Conservation (phyloP, 2,888 invertebrate species). For the Gryllus longicercus region DNA sequence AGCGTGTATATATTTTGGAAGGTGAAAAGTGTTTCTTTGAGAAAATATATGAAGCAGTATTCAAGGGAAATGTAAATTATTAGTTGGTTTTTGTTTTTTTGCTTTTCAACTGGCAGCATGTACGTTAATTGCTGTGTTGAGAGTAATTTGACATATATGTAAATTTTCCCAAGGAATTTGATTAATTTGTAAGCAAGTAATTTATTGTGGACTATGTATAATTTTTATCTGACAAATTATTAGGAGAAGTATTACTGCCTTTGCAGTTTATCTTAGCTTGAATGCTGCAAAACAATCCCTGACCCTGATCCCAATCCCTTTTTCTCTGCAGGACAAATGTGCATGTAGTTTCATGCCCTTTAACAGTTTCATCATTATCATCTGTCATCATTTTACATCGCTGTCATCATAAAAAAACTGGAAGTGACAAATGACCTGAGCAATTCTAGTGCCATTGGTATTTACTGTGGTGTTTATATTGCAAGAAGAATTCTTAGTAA, state of each 20-base stretch:
- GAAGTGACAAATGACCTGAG: conserved; percentile 40
- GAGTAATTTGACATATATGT: neutral
- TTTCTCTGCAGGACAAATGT: conserved; percentile 7
- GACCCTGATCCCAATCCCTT: neutral
- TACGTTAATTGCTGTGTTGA: neutral
- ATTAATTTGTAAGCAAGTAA: neutral
- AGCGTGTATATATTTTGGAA: conserved; percentile 3
- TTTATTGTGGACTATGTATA: neutral
- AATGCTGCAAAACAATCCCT: neutral
- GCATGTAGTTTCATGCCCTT: neutral
- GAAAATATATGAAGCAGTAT: conserved; percentile 17
- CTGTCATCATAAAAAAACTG: neutral
- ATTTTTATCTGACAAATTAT: neutral
- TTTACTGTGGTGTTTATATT: conserved; percentile 48
- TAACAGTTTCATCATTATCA: conserved; percentile 1
- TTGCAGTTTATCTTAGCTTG: conserved; percentile 17
- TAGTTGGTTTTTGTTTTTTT: neutral
- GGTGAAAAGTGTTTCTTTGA: conserved; percentile 11
- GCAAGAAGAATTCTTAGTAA: conserved; percentile 50
- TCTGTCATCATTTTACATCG: neutral
- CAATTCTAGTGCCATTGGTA: conserved; percentile 57
- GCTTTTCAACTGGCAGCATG: conserved; percentile 8
- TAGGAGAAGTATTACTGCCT: conserved; percentile 3
- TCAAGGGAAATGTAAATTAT: conserved; percentile 9
- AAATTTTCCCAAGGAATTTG: neutral